A percentile compares a stretch with the other conserved stretches of the same genome.
Evolutionary conservation across 2,797 vertebrate species (phyloP).

Genomic region (Alosa sapidissima): DNA sequence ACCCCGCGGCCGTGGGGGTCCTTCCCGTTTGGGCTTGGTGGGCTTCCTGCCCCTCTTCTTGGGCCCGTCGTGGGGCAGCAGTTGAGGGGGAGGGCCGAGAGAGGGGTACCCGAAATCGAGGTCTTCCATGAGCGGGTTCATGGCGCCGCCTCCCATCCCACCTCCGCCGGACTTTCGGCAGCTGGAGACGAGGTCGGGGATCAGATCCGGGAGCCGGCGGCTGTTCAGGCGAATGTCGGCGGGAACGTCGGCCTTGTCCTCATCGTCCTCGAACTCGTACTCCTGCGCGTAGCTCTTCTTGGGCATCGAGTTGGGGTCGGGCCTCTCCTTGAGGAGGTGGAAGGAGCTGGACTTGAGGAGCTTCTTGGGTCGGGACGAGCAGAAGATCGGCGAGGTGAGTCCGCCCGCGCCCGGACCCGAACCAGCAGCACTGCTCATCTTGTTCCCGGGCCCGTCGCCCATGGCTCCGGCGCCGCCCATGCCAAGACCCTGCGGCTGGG

Average conservation of each 20-base stretch:
- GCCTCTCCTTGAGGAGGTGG: constrained; percentile 86
- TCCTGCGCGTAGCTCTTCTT: constrained; percentile 96
- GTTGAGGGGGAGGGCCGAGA: constrained; percentile 70
- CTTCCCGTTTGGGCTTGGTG: constrained; percentile 88
- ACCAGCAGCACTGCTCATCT: constrained; percentile 61
- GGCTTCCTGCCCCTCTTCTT: constrained; percentile 89
- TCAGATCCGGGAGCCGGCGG: constrained; percentile 80
- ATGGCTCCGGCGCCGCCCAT: constrained; percentile 67
- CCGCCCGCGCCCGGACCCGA: constrained; percentile 71
- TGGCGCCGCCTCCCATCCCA: constrained; percentile 62
- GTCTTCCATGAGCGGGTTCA: constrained; percentile 87
- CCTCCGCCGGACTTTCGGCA: constrained; percentile 77
- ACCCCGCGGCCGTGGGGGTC: constrained; percentile 86
- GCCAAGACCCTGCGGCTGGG: constrained; percentile 70
- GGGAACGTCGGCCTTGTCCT: constrained; percentile 88
- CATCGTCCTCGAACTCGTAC: constrained; percentile 93
- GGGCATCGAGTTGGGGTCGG: constrained; percentile 85
- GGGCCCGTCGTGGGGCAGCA: constrained; percentile 79
- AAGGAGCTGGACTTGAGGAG: constrained; percentile 93
- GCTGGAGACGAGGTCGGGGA: constrained; percentile 92
- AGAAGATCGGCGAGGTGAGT: constrained; percentile 87
- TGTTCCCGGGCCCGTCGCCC: constrained; percentile 68
- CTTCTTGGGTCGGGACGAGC: constrained; percentile 93
- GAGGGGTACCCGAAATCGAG: constrained; percentile 83
- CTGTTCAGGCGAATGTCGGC: constrained; percentile 92